Evolutionary conservation across 2,797 vertebrate genomes (phyloP).

Genomic region (Chelmon rostratus): DNA sequence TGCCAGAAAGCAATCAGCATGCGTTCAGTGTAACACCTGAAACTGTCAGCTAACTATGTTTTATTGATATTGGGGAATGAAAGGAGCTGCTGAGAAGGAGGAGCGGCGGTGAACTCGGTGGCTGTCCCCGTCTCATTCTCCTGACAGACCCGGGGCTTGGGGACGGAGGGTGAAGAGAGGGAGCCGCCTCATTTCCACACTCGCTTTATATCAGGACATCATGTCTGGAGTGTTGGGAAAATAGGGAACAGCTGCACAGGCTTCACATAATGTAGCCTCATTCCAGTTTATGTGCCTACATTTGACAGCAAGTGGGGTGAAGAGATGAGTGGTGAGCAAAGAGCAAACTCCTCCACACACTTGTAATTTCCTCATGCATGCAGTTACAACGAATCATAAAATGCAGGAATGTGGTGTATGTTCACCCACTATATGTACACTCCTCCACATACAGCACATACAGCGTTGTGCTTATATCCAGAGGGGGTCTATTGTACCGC

Average conservation of each 20-base stretch:
- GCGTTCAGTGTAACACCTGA: neutral
- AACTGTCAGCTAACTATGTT: slow-evolving; percentile 22
- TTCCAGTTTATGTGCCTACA: slow-evolving; percentile 20
- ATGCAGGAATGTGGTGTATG: slow-evolving; percentile 23
- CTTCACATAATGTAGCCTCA: slow-evolving; percentile 21
- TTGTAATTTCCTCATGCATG: slow-evolving; percentile 29
- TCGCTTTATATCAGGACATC: slow-evolving; percentile 27
- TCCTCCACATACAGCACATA: slow-evolving; percentile 32
- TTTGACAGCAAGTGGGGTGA: slow-evolving; percentile 31
- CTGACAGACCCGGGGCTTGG: slow-evolving; percentile 41
- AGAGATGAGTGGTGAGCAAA: slow-evolving; percentile 19
- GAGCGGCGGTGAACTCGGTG: slow-evolving; percentile 20
- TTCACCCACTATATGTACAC: slow-evolving; percentile 33
- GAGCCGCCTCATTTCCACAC: slow-evolving; percentile 41
- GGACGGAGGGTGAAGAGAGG: slow-evolving; percentile 13
- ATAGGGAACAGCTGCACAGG: slow-evolving; percentile 3
- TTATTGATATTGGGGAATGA: slow-evolving; percentile 24
- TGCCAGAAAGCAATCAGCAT: neutral
- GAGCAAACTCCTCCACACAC: slow-evolving; percentile 39
- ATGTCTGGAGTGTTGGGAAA: slow-evolving; percentile 23
- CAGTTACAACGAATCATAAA: slow-evolving; percentile 52
- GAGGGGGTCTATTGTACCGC: slow-evolving; percentile 12
- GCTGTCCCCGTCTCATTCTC: slow-evolving; percentile 7
- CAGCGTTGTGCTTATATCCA: slow-evolving; percentile 18
- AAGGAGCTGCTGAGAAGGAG: neutral